Base-by-base conservation (phyloP, 2,888 invertebrate genomes). In the Dolichomitus sp. region DNA sequence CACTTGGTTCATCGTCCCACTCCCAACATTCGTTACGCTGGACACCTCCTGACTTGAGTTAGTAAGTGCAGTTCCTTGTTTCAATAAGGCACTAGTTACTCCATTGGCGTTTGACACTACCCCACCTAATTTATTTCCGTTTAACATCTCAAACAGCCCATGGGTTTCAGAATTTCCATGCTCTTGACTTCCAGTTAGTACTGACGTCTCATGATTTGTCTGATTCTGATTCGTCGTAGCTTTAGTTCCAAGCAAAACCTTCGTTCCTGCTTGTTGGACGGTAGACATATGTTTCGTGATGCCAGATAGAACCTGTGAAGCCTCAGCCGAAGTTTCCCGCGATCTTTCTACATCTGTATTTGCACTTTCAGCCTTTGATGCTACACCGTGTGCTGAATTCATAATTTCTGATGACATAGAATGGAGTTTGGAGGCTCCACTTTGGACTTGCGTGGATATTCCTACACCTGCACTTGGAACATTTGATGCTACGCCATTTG, bases 41-140 rank as follows among this genome's bases (percentile, higher is more conserved):
- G 66, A 40, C 12, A 66, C 11, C 19, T 59, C 33, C 40, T 50
- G 50, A 59, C 17, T 50, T 1, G 66, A 17, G 50, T 66, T 59
- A 6, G 17, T 14, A 11, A 68, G 17, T 37, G 27, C 19, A 12
- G 59, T 7, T 27, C 59, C 52, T 50, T 27, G 11, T 59, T 66
- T 48, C 33, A 27, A 5, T 30, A 40, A n/a, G n/a, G 42, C 4
- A 45, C 33, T 48, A n/a, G 19, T 52, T 12, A 11, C 9, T 33
- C 3, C 9, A 17, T 50, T 33, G 19, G 19, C 11, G 4, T 73
- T 27, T 48, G 40, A 23, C 33, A 63, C n/a, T 50, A 50, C 23
- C 37, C 14, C n/a, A 3, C 14, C 23, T 30, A 37, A 33, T 48
- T 61, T 61, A 12, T 30, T 17, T 1, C 3, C 12, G 19, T 57